Conservation (phyloP, 2,888 invertebrate genomes). For the Salticus scenicus region DNA sequence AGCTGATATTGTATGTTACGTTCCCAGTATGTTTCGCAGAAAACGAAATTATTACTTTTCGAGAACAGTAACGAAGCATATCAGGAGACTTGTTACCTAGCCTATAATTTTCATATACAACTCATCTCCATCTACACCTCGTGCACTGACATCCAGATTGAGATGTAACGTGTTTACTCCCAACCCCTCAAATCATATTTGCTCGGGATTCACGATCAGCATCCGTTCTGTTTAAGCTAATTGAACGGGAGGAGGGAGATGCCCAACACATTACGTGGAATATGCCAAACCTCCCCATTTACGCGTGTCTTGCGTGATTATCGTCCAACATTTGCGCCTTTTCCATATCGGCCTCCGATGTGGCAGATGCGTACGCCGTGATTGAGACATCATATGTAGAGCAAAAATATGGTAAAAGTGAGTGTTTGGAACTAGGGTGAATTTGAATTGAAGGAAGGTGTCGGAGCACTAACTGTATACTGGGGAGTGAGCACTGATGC, state of each 20-base stretch:
- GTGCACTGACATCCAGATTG: neutral
- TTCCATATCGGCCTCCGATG: slow-evolving; percentile 1
- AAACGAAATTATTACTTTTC: too few species aligned
- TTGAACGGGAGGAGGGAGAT: neutral
- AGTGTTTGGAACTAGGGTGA: slow-evolving; percentile 34
- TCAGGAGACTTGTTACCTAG: too few species aligned
- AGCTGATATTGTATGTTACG: too few species aligned
- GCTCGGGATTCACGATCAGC: slow-evolving; percentile 5
- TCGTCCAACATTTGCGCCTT: neutral
- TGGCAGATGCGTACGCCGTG: slow-evolving; percentile 33
- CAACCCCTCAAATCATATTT: neutral
- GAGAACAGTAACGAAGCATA: too few species aligned
- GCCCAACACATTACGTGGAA: neutral
- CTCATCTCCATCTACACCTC: neutral
- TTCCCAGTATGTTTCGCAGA: too few species aligned
- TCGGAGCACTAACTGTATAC: too few species aligned
- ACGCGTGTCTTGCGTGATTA: slow-evolving; percentile 3
- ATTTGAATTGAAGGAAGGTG: neutral
- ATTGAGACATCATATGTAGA: slow-evolving; percentile 52
- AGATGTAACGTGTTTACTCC: neutral
- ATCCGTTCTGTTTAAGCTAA: neutral
- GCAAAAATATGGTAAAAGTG: too few species aligned
- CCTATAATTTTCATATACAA: neutral
- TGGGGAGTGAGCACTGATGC: too few species aligned
- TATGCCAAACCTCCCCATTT: neutral